Evolutionary conservation across 1,140 invertebrate genomes (phyloP).

Genomic region (Ceratina australensis): DNA sequence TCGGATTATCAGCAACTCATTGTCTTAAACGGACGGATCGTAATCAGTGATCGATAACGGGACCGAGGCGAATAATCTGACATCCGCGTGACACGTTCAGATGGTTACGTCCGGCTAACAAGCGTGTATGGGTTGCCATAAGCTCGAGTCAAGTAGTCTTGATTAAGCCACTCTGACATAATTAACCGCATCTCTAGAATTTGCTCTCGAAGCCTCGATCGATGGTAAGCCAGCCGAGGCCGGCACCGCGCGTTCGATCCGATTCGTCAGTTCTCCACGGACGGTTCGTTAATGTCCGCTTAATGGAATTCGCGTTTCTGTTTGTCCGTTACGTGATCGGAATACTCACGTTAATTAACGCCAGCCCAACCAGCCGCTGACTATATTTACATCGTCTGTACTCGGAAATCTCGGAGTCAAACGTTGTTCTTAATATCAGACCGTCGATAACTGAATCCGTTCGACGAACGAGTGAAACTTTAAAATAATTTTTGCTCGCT

Average conservation of each 20-base stretch:
- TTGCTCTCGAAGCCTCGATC: constrained; percentile 39
- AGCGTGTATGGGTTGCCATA: constrained; percentile 50
- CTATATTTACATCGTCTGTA: no score
- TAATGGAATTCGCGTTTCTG: constrained; percentile 39
- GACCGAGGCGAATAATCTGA: constrained; percentile 45
- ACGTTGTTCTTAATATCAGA: no score
- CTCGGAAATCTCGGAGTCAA: no score
- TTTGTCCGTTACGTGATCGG: constrained; percentile 32
- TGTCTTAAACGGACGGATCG: constrained; percentile 34
- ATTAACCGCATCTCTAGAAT: constrained; percentile 64
- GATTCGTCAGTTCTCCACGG: constrained; percentile 27
- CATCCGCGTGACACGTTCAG: constrained; percentile 55
- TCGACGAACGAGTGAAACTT: no score
- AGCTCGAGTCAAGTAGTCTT: constrained; percentile 61
- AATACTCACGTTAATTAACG: constrained; percentile 20
- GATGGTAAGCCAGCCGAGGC: background rate
- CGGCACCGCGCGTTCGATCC: constrained; percentile 7
- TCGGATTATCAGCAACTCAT: background rate
- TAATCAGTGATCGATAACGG: constrained; percentile 38
- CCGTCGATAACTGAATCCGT: no score
- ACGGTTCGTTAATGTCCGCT: constrained; percentile 33
- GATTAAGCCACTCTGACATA: constrained; percentile 61
- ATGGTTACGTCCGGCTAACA: constrained; percentile 34
- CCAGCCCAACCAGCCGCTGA: background rate
- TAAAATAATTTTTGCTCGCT: no score